Percentiles rank a stretch among this genome's conserved stretches.
These are phyloP conservation scores for Lordiphosa clarofinis DNA, from an alignment of 1,140 invertebrate species.

Conservation along the genomic window DNA sequence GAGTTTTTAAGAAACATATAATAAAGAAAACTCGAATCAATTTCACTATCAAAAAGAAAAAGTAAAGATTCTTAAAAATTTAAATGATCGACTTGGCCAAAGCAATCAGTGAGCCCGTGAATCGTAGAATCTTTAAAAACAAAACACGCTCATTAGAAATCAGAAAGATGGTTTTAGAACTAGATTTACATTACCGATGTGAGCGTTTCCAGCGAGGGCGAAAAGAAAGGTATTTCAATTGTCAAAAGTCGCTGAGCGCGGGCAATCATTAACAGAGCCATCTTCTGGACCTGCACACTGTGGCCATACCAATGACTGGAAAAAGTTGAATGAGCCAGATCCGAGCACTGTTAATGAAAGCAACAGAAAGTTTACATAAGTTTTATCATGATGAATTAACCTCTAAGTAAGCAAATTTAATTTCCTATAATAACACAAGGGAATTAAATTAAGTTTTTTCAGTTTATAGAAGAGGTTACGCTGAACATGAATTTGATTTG, in stretches of 20 bases:
- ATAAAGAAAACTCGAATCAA: no score
- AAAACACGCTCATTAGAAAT: neutral
- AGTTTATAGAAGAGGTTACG: no score
- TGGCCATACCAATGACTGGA: constrained; percentile 64
- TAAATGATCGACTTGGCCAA: constrained; percentile 64
- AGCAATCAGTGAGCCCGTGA: constrained; percentile 69
- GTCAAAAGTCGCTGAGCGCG: constrained; percentile 53
- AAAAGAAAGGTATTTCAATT: constrained; percentile 71
- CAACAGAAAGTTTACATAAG: no score
- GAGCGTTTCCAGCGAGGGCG: constrained; percentile 58
- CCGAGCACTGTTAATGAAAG: constrained; percentile 30
- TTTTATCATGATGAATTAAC: no score
- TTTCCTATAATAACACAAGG: no score
- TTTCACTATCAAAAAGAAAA: no score
- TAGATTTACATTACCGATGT: constrained; percentile 43
- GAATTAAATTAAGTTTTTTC: no score
- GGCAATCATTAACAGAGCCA: constrained; percentile 59
- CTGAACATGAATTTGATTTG: no score
- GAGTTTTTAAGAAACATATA: no score
- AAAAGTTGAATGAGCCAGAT: constrained; percentile 48
- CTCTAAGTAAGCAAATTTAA: no score
- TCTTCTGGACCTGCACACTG: constrained; percentile 53
- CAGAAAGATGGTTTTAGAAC: neutral
- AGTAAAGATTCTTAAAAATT: neutral
- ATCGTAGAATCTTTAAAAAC: constrained; percentile 56